Base-by-base conservation (phyloP, 2,888 invertebrate genomes). In the Netelia melanura region DNA sequence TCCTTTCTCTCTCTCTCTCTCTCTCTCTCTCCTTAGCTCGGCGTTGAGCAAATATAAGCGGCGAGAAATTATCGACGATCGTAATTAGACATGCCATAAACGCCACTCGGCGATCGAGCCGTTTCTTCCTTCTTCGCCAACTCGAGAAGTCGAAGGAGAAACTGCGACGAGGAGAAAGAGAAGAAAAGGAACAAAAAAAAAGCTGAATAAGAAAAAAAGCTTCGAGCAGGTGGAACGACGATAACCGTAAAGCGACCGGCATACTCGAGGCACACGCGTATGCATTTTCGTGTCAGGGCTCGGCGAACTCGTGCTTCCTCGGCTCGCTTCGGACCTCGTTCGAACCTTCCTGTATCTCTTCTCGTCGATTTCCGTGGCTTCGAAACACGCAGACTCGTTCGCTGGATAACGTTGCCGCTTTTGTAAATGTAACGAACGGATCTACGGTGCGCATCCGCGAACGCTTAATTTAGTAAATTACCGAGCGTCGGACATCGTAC, bases 391-490 rank as follows among this genome's bases (percentile, higher is more conserved):
- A 5, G 30, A 30, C 5, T 30, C 30, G 30, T 5, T 30, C 30
- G 30, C 5, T 30, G 30, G 3, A 30, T 30, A 30, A 30, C 30
- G 30, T 30, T 64, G 25, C 14, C 38, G 21, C 3, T 68, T 68
- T 52, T 3, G 52, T 68, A 72, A 58, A 62, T 54, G 48, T 21
- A 72, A 80, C 70, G 61, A 85, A 85, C 86, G 83, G 80, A 87
- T 86, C 68, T 82, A 75, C 74, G 76, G 68, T 82, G 84, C 87
- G 83, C 80, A 86, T 85, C 84, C 84, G 79, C 71, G 81, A 79
- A 85, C 85, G 82, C 82, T 75, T 87, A 87, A 87, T 87, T 85
- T 86, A 74, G 68, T 86, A 79, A 87, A 86, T 87, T 87, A 80
- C 76, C 71, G 43, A 70, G 58, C 56, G n/a, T 8, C 21, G 14